Conservation (phyloP, 2,797 vertebrate genomes). For the Lacerta viridis region DNA sequence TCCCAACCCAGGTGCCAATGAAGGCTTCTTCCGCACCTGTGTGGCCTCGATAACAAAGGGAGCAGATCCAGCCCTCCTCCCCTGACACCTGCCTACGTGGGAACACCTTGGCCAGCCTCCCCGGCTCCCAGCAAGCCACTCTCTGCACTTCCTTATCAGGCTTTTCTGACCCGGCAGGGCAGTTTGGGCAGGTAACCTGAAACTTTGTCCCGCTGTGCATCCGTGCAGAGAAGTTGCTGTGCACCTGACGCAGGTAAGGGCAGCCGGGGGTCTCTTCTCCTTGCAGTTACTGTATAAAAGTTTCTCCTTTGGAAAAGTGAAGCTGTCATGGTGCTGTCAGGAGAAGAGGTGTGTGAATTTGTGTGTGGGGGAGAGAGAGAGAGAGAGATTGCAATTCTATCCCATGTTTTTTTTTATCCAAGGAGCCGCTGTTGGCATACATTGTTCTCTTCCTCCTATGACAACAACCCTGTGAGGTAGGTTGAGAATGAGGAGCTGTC, state of each 20-base stretch:
- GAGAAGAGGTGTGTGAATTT: too few species aligned
- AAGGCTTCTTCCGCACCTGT: not conserved
- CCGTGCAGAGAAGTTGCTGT: not conserved
- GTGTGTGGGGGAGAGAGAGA: not conserved
- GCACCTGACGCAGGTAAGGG: conserved; percentile 44
- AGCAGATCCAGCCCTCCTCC: not conserved
- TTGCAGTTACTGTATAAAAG: fast-evolving
- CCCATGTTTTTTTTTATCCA: too few species aligned
- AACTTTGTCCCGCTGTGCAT: not conserved
- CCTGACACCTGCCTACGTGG: not conserved
- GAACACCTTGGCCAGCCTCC: not conserved
- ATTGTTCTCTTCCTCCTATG: too few species aligned
- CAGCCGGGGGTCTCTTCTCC: not conserved
- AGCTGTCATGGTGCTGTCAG: too few species aligned
- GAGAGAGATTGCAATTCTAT: too few species aligned
- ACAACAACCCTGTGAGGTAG: too few species aligned
- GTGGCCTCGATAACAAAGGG: not conserved
- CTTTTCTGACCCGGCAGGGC: not conserved
- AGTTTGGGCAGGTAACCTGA: not conserved
- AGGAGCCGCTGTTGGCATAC: too few species aligned
- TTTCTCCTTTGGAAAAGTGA: not conserved
- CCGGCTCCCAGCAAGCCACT: fast-evolving
- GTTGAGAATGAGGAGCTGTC: too few species aligned
- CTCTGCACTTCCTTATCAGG: conserved; percentile 13
- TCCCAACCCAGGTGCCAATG: not conserved